Evolutionary conservation across 2,888 invertebrate genomes (phyloP).

Genomic region (Strigamia maritima): DNA sequence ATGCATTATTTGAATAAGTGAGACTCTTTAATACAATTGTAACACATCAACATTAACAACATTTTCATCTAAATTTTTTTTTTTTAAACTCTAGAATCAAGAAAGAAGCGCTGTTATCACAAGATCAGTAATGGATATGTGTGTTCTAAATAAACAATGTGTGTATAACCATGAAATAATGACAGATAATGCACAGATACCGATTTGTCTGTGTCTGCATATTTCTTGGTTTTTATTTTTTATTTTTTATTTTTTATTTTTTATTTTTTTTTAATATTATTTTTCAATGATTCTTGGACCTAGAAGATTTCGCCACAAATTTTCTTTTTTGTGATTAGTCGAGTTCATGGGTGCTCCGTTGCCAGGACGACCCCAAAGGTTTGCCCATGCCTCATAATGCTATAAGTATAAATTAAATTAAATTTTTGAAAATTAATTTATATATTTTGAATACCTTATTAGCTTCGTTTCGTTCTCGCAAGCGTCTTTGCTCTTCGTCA

Average conservation of each 20-base stretch:
- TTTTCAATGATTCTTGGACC: neutral
- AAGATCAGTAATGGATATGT: neutral
- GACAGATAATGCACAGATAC: neutral
- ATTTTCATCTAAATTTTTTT: neutral
- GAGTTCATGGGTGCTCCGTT: slow-evolving; percentile 59
- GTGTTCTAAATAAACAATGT: neutral
- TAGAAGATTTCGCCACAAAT: slow-evolving; percentile 39
- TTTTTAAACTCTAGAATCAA: neutral
- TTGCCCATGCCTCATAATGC: slow-evolving; percentile 73
- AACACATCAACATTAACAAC: neutral
- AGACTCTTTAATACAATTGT: neutral
- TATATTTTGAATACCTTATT: neutral
- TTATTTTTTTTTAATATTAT: neutral
- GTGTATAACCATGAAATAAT: neutral
- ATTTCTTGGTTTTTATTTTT: neutral
- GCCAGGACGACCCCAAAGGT: slow-evolving; percentile 77
- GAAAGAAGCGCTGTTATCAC: neutral
- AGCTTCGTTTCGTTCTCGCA: neutral
- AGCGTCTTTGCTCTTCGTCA: neutral
- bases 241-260: neutral
- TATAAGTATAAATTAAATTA: slow-evolving; percentile 46
- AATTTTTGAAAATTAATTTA: neutral
- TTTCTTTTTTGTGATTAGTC: slow-evolving; percentile 44
- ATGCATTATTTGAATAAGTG: neutral
- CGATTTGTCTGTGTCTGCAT: neutral